Conservation (phyloP, 2,888 invertebrate genomes). For the Lymantria dispar region DNA sequence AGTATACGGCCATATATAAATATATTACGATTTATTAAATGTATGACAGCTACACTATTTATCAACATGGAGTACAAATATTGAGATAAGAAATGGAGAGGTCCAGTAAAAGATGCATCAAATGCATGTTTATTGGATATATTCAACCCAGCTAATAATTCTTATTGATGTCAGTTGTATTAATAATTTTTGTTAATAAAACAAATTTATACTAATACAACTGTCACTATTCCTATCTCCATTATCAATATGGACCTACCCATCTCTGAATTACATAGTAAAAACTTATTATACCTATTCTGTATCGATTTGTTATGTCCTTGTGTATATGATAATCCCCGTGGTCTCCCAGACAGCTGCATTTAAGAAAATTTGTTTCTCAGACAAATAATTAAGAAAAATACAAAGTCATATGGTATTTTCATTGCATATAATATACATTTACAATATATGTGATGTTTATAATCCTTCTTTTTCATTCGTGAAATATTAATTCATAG, state of each 20-base stretch:
- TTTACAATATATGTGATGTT: not conserved
- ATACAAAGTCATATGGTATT: not conserved
- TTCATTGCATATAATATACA: not conserved
- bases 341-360: conserved; percentile 59
- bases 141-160: no score
- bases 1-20: not conserved
- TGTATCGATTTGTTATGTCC: conserved; percentile 53
- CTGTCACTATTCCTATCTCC: not conserved
- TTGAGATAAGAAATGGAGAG: not conserved
- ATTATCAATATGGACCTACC: not conserved
- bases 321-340: conserved; percentile 36
- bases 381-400: conserved; percentile 24
- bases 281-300: conserved; percentile 52
- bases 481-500: no score
- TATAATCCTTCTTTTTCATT: no score
- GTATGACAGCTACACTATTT: conserved; percentile 22
- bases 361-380: conserved; percentile 54
- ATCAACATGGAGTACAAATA: conserved; percentile 27
- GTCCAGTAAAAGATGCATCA: not conserved
- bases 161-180: no score
- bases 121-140: no score
- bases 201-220: no score
- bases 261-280: conserved; percentile 33
- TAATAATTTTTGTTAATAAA: no score
- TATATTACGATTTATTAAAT: not conserved